phyloP scores from a whole-genome alignment of 2,888 invertebrate genomes.

The Dynastes hyllus region DNA sequence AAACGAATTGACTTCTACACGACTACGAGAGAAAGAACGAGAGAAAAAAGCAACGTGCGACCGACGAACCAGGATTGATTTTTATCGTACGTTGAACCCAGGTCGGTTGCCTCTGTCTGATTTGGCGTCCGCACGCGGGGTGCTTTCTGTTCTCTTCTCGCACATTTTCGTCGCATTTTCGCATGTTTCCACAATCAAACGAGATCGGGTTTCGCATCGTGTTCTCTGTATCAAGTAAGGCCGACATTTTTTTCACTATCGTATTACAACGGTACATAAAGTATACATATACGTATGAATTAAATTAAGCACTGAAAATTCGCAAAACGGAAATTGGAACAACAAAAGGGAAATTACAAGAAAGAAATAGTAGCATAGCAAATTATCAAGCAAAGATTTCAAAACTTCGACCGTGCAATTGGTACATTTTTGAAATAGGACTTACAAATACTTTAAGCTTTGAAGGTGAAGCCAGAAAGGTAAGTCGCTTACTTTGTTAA shows the following conservation, averaged over 20 bases:
- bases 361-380: neutral
- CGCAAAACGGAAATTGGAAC: neutral
- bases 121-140: constrained; percentile 31
- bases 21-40: constrained; percentile 30
- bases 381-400: neutral
- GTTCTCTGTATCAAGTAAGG: constrained; percentile 9
- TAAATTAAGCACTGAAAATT: neutral
- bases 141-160: constrained; percentile 28
- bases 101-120: constrained; percentile 40
- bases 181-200: constrained; percentile 41
- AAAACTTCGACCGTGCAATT: too few species aligned
- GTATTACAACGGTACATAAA: constrained; percentile 2
- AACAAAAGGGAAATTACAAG: neutral
- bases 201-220: constrained; percentile 36
- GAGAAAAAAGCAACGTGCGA: constrained; percentile 35
- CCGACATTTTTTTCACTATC: constrained; percentile 21
- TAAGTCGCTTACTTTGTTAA: neutral
- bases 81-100: constrained; percentile 47
- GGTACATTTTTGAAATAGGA: too few species aligned
- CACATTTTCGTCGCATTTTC: constrained; percentile 39
- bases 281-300: neutral
- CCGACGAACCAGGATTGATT: constrained; percentile 45
- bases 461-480: too few species aligned
- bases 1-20: constrained; percentile 28
- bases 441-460: too few species aligned